Evolutionary conservation across 2,113 vertebrate genomes (phyloP).

Genomic region (Prolemur simus): DNA sequence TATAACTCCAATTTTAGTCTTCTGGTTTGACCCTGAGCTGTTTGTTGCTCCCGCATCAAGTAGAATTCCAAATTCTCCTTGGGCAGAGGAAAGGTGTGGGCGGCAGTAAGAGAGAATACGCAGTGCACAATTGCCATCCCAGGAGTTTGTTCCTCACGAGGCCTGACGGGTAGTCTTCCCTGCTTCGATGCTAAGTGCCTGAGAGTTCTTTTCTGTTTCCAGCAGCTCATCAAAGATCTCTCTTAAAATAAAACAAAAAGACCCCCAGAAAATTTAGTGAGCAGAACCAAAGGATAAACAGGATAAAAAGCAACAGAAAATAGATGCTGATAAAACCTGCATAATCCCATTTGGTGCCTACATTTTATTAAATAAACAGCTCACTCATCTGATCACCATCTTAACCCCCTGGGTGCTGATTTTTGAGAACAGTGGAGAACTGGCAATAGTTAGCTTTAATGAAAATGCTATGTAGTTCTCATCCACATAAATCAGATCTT

Average conservation of each 20-base stretch:
- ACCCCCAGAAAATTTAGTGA: conserved; percentile 35
- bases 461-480: background rate
- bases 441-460: background rate
- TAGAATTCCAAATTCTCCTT: conserved; percentile 77
- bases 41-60: conserved; percentile 80
- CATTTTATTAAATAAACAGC: conserved; percentile 9
- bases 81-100: conserved; percentile 67
- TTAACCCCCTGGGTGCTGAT: background rate
- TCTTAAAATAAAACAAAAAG: conserved; percentile 81
- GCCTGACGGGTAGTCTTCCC: conserved; percentile 82
- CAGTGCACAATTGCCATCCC: conserved; percentile 44
- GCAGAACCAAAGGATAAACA: background rate
- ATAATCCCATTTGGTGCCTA: background rate
- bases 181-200: conserved; percentile 80
- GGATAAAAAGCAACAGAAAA: background rate
- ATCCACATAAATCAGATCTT: background rate
- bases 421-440: background rate
- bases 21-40: conserved; percentile 86
- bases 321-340: background rate
- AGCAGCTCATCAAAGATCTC: conserved; percentile 96
- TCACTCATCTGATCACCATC: background rate
- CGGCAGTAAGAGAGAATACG: background rate
- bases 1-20: conserved; percentile 70
- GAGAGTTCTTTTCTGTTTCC: conserved; percentile 91
- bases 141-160: conserved; percentile 77